Evolutionary conservation across 2,797 vertebrate species (phyloP).

Genomic region (Lutra lutra): DNA sequence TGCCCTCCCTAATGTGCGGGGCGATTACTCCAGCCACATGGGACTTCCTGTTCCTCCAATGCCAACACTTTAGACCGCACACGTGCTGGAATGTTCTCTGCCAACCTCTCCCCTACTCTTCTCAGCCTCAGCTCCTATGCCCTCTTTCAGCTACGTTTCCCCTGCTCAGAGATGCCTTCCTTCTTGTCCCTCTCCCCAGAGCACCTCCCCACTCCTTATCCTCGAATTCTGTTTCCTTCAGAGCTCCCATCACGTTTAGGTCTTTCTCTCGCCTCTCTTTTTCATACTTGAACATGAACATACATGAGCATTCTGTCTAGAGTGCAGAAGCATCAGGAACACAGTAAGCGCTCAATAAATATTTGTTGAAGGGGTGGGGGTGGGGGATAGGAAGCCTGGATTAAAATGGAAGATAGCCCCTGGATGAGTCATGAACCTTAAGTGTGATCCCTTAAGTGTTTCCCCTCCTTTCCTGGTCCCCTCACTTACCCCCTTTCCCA

Average conservation of each 20-base stretch:
- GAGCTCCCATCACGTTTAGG: rapidly evolving
- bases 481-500: neutral
- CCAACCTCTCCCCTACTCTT: rapidly evolving
- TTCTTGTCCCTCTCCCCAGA: neutral
- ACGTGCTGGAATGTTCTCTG: neutral
- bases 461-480: neutral
- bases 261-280: neutral
- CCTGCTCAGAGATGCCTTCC: neutral
- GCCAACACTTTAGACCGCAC: neutral
- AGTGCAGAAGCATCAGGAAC: neutral
- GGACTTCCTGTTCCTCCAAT: neutral
- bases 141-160: neutral
- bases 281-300: neutral
- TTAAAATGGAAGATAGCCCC: neutral
- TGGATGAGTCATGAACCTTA: neutral
- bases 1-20: neutral
- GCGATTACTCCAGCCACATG: neutral
- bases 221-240: neutral
- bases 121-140: neutral
- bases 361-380: neutral
- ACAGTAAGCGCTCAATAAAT: neutral
- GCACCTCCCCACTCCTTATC: neutral
- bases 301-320: neutral
- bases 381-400: neutral
- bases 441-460: neutral